Percentiles rank a stretch among this genome's conserved stretches.
Evolutionary conservation across 2,113 vertebrate species (phyloP).

Genomic region (Corythornis vintsioides): DNA sequence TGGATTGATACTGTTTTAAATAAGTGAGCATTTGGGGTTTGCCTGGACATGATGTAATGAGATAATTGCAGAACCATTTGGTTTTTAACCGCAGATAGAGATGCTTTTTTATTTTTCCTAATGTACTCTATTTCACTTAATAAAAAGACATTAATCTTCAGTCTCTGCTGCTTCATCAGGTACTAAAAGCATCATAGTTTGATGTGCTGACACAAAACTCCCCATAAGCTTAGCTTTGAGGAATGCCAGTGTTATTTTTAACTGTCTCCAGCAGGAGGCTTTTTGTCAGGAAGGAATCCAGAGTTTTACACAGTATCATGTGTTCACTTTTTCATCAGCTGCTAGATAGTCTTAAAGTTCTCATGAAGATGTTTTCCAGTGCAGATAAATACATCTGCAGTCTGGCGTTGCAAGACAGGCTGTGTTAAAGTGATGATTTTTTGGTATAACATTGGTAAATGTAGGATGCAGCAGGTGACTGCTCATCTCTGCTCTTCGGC

Average conservation of each 20-base stretch:
- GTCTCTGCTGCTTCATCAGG: background rate
- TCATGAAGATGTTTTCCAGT: background rate
- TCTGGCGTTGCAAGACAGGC: background rate
- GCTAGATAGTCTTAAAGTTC: background rate
- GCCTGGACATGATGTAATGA: slow-evolving; percentile 51
- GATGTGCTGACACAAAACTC: background rate
- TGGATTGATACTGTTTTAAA: slow-evolving; percentile 19
- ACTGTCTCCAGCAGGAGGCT: slow-evolving; percentile 19
- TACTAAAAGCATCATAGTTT: background rate
- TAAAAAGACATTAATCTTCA: background rate
- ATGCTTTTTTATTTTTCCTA: background rate
- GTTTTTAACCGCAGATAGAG: background rate
- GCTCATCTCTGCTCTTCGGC: background rate
- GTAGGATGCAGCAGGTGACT: background rate
- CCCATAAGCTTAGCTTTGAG: background rate
- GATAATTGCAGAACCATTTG: slow-evolving; percentile 55
- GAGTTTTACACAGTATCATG: background rate
- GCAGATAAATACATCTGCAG: background rate
- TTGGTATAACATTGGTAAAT: background rate
- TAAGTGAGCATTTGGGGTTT: slow-evolving; percentile 30
- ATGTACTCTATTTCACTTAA: background rate
- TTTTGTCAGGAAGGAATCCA: background rate
- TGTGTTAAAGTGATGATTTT: background rate
- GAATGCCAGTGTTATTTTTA: background rate
- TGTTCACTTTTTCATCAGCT: background rate